These are phyloP conservation scores for Anthoscopus minutus DNA, from an alignment of 2,113 vertebrate genomes.

Conservation along the genomic window DNA sequence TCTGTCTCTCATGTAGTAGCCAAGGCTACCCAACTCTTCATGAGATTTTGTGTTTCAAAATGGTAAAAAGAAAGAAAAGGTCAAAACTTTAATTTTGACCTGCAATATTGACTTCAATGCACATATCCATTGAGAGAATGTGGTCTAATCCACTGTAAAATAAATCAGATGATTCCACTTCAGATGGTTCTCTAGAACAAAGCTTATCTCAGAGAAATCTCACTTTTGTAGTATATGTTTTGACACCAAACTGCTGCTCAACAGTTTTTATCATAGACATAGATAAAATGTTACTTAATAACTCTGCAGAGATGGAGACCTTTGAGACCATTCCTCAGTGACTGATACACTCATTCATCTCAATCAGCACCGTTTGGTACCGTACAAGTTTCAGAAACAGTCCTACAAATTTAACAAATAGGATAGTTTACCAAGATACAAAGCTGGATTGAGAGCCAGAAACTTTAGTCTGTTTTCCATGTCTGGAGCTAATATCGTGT, in stretches of 20 bases:
- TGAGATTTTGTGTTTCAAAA: background rate
- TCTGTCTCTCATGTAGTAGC: background rate
- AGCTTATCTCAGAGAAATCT: background rate
- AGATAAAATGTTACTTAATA: conserved; percentile 44
- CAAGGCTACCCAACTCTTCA: background rate
- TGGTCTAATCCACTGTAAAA: background rate
- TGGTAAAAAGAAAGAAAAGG: background rate
- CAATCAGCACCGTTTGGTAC: conserved; percentile 60
- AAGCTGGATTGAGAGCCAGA: conserved; percentile 24
- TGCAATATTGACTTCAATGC: too few relatives aligned
- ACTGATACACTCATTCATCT: conserved; percentile 46
- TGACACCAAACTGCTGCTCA: conserved; percentile 17
- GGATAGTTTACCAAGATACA: conserved; percentile 12
- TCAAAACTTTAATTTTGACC: background rate
- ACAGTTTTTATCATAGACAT: conserved; percentile 36
- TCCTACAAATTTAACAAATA: conserved; percentile 56
- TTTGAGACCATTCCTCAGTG: conserved; percentile 50
- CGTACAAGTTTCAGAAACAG: conserved; percentile 57
- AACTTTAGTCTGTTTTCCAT: conserved; percentile 7
- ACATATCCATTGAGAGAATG: background rate
- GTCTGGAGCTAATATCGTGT: background rate
- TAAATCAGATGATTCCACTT: conserved; percentile 29
- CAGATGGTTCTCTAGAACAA: conserved; percentile 34
- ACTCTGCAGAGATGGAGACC: conserved; percentile 52
- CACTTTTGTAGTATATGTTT: background rate